A percentile compares a stretch with the other conserved stretches of the same genome.
phyloP scores from a whole-genome alignment of 2,888 invertebrate genomes.

The Cinara cedri region DNA sequence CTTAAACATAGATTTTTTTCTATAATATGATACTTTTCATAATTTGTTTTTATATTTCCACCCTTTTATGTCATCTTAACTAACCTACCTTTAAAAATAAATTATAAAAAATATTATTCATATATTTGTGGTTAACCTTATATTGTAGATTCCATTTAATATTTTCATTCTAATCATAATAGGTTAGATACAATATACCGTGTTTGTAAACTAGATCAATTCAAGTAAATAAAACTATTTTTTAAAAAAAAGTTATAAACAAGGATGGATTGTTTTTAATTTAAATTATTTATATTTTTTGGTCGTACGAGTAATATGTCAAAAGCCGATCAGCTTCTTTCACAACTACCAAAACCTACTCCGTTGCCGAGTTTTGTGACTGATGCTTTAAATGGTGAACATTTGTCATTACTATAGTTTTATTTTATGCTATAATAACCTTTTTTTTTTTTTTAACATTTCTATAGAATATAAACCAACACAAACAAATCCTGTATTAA shows the following conservation, averaged over 20 bases:
- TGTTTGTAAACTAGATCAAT: no score
- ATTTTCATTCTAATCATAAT: no score
- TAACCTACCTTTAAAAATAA: no score
- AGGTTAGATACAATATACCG: no score
- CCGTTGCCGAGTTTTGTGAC: conserved; percentile 72
- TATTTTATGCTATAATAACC: not conserved
- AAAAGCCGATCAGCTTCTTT: conserved; percentile 64
- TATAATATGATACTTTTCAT: no score
- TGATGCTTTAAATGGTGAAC: conserved; percentile 62
- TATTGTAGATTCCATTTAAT: no score
- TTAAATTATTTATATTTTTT: not conserved
- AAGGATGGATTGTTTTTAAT: not conserved
- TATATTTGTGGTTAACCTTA: no score
- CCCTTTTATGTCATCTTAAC: no score
- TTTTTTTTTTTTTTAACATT: not conserved
- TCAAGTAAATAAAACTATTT: no score
- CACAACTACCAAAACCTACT: conserved; percentile 74
- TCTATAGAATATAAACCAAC: not conserved
- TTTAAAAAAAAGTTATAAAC: not conserved
- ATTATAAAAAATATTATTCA: no score
- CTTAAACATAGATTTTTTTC: no score
- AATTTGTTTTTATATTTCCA: no score
- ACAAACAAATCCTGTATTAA: not conserved
- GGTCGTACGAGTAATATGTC: conserved; percentile 33
- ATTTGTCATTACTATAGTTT: not conserved